phyloP scores from a whole-genome alignment of 1,140 invertebrate species.

The Lordiphosa clarofinis region DNA sequence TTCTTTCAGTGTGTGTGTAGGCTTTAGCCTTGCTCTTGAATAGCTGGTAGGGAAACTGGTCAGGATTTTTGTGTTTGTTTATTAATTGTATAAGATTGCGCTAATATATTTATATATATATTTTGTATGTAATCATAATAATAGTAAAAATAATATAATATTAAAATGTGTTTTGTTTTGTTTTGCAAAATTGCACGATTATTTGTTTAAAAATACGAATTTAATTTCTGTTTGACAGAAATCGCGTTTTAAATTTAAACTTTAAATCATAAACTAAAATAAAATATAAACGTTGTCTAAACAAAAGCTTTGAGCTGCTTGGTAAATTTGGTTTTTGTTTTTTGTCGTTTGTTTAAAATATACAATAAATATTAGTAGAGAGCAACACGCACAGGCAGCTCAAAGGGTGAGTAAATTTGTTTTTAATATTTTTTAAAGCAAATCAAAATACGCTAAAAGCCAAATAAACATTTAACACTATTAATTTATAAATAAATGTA shows the following conservation, averaged over 20 bases:
- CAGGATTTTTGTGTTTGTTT: slow-evolving; percentile 26
- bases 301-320: slow-evolving; percentile 57
- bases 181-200: slow-evolving; percentile 50
- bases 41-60: slow-evolving; percentile 28
- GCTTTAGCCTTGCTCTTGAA: slow-evolving; percentile 72
- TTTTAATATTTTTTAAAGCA: too few relatives aligned
- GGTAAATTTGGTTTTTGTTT: slow-evolving; percentile 48
- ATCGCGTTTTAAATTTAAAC: slow-evolving; percentile 13
- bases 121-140: slow-evolving; percentile 40
- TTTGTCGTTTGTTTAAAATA: slow-evolving; percentile 39
- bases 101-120: slow-evolving; percentile 54
- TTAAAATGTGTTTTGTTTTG: slow-evolving; percentile 19
- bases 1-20: slow-evolving; percentile 29
- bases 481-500: too few relatives aligned
- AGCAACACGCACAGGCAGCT: slow-evolving; percentile 35
- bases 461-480: neutral
- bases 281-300: slow-evolving; percentile 13
- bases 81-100: slow-evolving; percentile 64
- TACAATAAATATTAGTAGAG: slow-evolving; percentile 75
- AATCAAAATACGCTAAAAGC: neutral
- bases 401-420: slow-evolving; percentile 43
- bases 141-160: slow-evolving; percentile 47
- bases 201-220: slow-evolving; percentile 53
- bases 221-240: slow-evolving; percentile 77
- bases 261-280: slow-evolving; percentile 41